These are phyloP conservation scores for Petrocephalus microphthalmus DNA, from an alignment of 2,113 vertebrate species.

Conservation along the genomic window DNA sequence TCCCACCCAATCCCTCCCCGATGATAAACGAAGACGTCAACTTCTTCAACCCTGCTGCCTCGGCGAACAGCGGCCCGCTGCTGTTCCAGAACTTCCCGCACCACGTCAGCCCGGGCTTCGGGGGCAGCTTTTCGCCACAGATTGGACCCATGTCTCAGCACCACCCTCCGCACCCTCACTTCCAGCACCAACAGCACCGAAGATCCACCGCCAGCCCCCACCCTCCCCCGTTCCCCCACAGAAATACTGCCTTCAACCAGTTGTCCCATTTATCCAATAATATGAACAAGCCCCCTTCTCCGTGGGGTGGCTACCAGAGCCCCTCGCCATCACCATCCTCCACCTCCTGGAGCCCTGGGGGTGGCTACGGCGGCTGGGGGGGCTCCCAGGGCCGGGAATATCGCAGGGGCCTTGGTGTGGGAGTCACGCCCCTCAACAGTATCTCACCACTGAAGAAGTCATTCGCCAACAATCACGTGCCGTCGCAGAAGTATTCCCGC, in stretches of 20 bases:
- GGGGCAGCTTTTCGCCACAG: constrained; percentile 93
- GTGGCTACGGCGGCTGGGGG: constrained; percentile 89
- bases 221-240: constrained; percentile 86
- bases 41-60: constrained; percentile 88
- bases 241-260: constrained; percentile 91
- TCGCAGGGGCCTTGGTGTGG: constrained; percentile 84
- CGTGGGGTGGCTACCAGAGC: constrained; percentile 98
- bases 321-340: constrained; percentile 86
- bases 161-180: constrained; percentile 90
- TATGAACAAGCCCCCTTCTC: constrained; percentile 91
- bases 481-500: constrained; percentile 89
- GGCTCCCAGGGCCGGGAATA: constrained; percentile 93
- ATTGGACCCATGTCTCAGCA: constrained; percentile 93
- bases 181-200: constrained; percentile 82
- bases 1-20: constrained; percentile 86
- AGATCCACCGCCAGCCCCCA: constrained; percentile 89
- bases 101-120: constrained; percentile 88
- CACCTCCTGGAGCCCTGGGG: constrained; percentile 90
- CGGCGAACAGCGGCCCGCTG: constrained; percentile 86
- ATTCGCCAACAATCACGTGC: constrained; percentile 91
- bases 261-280: constrained; percentile 89
- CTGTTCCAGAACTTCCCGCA: constrained; percentile 98
- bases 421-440: constrained; percentile 87
- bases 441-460: constrained; percentile 98
- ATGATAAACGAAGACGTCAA: constrained; percentile 93